Percentiles rank a stretch among this genome's conserved stretches.
Conservation (phyloP, 2,113 vertebrate species). For the Pimephales promelas region DNA sequence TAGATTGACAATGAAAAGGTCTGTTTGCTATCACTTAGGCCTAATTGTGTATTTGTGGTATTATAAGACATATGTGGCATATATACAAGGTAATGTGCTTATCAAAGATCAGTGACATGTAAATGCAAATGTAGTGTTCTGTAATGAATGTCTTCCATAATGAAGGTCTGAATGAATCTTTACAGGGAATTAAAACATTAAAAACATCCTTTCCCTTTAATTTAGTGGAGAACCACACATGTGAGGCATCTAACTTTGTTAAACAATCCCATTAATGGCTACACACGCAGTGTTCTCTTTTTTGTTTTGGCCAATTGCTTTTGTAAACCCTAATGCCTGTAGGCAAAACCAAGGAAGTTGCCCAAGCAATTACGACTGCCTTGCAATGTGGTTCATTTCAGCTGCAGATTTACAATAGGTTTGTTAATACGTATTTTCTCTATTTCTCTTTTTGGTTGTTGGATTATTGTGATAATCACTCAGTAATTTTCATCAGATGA, state of each 20-base stretch:
- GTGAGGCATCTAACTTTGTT: constrained; percentile 12
- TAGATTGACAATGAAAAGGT: not conserved
- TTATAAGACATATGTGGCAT: not conserved
- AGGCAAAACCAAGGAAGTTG: not conserved
- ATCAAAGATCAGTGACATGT: not conserved
- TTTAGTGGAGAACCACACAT: not conserved
- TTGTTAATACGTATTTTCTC: not conserved
- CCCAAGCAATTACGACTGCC: not conserved
- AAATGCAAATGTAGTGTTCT: not conserved
- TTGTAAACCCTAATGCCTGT: not conserved
- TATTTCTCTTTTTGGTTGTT: not conserved
- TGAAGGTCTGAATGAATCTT: not conserved
- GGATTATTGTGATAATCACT: not conserved
- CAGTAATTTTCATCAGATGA: not conserved
- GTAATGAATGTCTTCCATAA: not conserved
- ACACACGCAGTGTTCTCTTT: constrained; percentile 4
- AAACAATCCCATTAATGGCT: constrained; percentile 15
- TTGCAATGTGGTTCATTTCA: constrained; percentile 20
- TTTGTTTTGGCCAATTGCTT: constrained; percentile 16
- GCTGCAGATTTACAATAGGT: not conserved
- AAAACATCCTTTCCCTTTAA: not conserved
- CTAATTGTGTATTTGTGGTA: not conserved
- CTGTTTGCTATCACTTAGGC: not conserved
- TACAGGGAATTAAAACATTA: not conserved
- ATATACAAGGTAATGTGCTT: not conserved